phyloP scores from a whole-genome alignment of 2,797 vertebrate genomes.

The Sphaeramia orbicularis region DNA sequence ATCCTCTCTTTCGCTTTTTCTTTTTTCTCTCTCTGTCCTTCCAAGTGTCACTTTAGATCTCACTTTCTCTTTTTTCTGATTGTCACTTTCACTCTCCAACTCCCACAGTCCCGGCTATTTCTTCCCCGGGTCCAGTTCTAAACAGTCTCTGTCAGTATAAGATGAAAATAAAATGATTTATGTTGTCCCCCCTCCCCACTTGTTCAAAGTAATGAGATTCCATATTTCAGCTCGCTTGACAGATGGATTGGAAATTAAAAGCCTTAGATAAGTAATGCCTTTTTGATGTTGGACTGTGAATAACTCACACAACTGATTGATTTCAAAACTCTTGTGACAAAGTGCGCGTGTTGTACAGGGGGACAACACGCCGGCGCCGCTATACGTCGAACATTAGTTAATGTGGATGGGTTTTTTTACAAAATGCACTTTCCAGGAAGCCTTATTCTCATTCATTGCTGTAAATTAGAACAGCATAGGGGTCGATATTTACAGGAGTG shows the following conservation, averaged over 20 bases:
- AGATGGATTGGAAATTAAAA: conserved; percentile 89
- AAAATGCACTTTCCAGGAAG: conserved; percentile 56
- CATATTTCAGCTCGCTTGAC: conserved; percentile 84
- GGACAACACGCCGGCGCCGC: conserved; percentile 66
- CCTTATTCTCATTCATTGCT: conserved; percentile 69
- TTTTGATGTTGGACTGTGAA: conserved; percentile 86
- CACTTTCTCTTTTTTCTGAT: conserved; percentile 27
- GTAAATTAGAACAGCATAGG: conserved; percentile 63
- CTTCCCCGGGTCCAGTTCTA: conserved; percentile 59
- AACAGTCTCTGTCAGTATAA: conserved; percentile 75
- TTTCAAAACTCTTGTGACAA: conserved; percentile 83
- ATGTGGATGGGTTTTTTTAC: conserved; percentile 46
- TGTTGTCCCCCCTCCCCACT: conserved; percentile 83
- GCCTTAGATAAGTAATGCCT: conserved; percentile 87
- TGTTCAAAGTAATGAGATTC: conserved; percentile 89
- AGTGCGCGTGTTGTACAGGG: conserved; percentile 63
- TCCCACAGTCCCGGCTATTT: conserved; percentile 44
- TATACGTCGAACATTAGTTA: conserved; percentile 70
- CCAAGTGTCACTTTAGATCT: conserved; percentile 42
- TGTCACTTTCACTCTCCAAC: conserved; percentile 49
- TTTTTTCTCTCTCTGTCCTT: not conserved
- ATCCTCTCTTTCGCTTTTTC: not conserved
- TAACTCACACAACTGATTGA: conserved; percentile 82
- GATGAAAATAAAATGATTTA: conserved; percentile 86
- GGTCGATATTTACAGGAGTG: conserved; percentile 67